Evolutionary conservation across 2,797 vertebrate genomes (phyloP).

Genomic region (Huso huso): DNA sequence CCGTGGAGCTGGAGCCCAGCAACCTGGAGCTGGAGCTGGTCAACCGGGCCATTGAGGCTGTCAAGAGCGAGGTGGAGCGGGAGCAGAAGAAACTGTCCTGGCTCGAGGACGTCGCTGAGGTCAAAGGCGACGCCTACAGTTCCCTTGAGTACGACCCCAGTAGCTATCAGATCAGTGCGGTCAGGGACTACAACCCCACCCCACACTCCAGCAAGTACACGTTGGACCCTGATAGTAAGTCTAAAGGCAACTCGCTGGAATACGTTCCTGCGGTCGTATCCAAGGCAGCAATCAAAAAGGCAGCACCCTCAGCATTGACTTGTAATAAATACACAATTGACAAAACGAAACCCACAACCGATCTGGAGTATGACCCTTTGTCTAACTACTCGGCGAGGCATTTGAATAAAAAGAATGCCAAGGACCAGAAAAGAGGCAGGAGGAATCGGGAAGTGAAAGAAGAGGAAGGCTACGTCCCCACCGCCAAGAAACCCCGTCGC

Average conservation of each 20-base stretch:
- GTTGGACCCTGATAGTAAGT: constrained; percentile 56
- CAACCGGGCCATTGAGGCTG: constrained; percentile 87
- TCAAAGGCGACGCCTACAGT: constrained; percentile 46
- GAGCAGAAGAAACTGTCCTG: constrained; percentile 77
- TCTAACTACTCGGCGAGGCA: constrained; percentile 86
- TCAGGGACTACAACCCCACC: constrained; percentile 73
- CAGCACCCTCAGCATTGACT: constrained; percentile 35
- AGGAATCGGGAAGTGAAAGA: constrained; percentile 33
- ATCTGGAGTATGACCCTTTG: constrained; percentile 94
- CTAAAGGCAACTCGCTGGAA: constrained; percentile 65
- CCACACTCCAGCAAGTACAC: constrained; percentile 84
- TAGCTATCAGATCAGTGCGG: constrained; percentile 58
- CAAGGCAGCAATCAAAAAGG: constrained; percentile 55
- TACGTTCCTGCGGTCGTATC: constrained; percentile 76
- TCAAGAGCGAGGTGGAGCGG: constrained; percentile 80
- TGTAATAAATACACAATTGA: constrained; percentile 86
- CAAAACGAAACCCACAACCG: constrained; percentile 77
- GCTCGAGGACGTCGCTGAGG: constrained; percentile 58
- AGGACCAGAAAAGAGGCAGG: constrained; percentile 43
- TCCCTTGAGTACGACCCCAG: constrained; percentile 72
- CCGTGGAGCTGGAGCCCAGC: constrained; percentile 51
- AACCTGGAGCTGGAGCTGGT: constrained; percentile 81
- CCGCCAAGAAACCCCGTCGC: constrained; percentile 56
- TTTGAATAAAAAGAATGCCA: constrained; percentile 46
- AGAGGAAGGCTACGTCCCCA: constrained; percentile 57